Percentiles rank a stretch among this genome's conserved stretches.
phyloP scores from a whole-genome alignment of 2,113 vertebrate species.

The Varanus salvator region DNA sequence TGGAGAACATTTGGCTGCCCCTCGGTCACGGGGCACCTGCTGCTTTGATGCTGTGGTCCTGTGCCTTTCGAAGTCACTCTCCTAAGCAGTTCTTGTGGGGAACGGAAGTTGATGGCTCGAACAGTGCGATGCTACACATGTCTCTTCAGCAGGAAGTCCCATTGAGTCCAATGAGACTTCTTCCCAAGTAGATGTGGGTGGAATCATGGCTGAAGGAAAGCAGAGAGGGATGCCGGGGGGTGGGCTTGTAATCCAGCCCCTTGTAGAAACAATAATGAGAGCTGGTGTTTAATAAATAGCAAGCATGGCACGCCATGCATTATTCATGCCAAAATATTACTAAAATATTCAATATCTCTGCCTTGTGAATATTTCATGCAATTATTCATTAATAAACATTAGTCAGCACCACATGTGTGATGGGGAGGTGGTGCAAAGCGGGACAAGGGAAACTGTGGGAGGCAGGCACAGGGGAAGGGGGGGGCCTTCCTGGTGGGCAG shows the following conservation, averaged over 20 bases:
- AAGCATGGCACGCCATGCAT: not conserved
- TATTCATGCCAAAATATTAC: slow-evolving; percentile 46
- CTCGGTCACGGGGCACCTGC: not conserved
- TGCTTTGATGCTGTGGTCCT: not conserved
- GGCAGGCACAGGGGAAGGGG: not conserved
- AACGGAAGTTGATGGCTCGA: too few species aligned
- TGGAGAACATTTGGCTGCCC: not conserved
- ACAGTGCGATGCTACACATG: too few species aligned
- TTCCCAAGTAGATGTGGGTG: too few species aligned
- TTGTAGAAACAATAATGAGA: slow-evolving; percentile 17
- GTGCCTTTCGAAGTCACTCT: not conserved
- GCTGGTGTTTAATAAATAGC: slow-evolving; percentile 39
- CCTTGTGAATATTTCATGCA: slow-evolving; percentile 46
- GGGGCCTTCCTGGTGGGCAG: too few species aligned
- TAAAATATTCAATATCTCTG: slow-evolving; percentile 41
- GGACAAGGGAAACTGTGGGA: not conserved
- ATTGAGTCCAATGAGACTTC: too few species aligned
- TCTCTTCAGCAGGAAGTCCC: too few species aligned
- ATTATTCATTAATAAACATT: slow-evolving; percentile 47
- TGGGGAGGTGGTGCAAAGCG: not conserved
- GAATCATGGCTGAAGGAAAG: not conserved
- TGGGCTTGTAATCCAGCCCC: not conserved
- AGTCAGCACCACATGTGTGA: not conserved
- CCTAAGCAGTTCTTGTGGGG: too few species aligned
- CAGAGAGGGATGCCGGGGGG: too few species aligned